Evolutionary conservation across 2,888 invertebrate genomes (phyloP), one percentile per base, ranked within the genome.

Genomic region (Yponomeuta cagnagella): DNA sequence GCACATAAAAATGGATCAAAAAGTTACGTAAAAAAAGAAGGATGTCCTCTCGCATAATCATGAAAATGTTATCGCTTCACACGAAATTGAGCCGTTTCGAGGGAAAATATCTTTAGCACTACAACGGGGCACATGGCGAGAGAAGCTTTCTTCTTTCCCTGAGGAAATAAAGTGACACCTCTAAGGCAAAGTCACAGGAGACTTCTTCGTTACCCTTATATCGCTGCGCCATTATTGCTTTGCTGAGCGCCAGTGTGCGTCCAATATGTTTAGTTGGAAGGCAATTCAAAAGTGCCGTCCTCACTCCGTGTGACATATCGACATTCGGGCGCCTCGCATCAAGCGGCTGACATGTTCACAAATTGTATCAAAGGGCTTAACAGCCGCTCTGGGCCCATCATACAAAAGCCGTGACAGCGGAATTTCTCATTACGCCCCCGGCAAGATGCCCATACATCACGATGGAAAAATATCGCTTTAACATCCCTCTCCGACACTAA

Each of bases 371-470:
- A 73, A 71, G 77, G 76, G 63, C 70, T 66, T 67, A 79, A 85
- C 87, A 86, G 82, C 80, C 79, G 75, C 75, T 74, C 77, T 77
- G 78, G 75, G 77, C 74, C 78, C 79, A 78, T 86, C 84, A 85
- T 84, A 89, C 84, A 87, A 86, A 86, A 88, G 87, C 80, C 85
- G 85, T 87, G 89, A 89, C 90, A 89, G 82, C 80, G 89, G 90
- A 90, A 90, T 90, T 90, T 90, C 90, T 90, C 90, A 90, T 90
- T 90, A 90, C 86, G 84, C 82, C 79, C 76, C 83, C 82, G 82
- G 85, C 83, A 86, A 89, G 87, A 85, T 87, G 80, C 84, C 82
- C 83, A 89, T 90, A 89, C 80, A 88, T 90, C 89, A 89, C 86
- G 84, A 87, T 87, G 87, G 82, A 82, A 83, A 89, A 89, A 89